A percentile compares a stretch with the other conserved stretches of the same genome.
phyloP scores from a whole-genome alignment of 2,888 invertebrate genomes.

The Acrocyrtus sp. region DNA sequence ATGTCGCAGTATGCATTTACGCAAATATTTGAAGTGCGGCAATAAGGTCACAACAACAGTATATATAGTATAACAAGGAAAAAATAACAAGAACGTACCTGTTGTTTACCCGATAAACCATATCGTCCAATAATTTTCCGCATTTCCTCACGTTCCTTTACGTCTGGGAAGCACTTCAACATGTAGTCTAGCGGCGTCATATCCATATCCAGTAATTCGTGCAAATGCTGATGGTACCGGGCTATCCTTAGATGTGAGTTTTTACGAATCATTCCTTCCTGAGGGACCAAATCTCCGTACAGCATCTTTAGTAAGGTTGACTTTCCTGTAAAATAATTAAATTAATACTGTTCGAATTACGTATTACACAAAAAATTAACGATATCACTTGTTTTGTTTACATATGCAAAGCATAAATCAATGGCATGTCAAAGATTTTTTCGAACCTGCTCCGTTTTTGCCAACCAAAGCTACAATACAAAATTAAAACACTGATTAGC shows the following conservation, averaged over 20 bases:
- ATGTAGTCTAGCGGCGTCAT: constrained; percentile 97
- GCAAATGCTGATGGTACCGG: constrained; percentile 98
- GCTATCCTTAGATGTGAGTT: constrained; percentile 98
- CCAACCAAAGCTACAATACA: constrained; percentile 31
- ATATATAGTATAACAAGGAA: no score
- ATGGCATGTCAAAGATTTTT: neutral
- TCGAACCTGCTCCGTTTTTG: constrained; percentile 39
- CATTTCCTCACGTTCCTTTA: constrained; percentile 99
- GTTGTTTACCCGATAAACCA: constrained; percentile 96
- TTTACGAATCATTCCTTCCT: constrained; percentile 96
- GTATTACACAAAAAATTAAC: neutral
- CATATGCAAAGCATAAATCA: no score
- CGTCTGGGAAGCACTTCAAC: constrained; percentile 95
- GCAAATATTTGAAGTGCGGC: no score
- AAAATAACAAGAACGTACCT: constrained; percentile 71
- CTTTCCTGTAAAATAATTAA: constrained; percentile 19
- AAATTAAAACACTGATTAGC: constrained; percentile 6
- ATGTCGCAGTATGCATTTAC: no score
- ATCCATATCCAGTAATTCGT: constrained; percentile 94
- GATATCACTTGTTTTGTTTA: no score
- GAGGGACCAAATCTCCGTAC: constrained; percentile 92
- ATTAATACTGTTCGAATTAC: neutral
- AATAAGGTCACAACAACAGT: no score
- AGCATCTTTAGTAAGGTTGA: constrained; percentile 93
- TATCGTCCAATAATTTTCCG: constrained; percentile 98